Conservation (phyloP, 1,140 invertebrate genomes). For the Pissodes strobi region DNA sequence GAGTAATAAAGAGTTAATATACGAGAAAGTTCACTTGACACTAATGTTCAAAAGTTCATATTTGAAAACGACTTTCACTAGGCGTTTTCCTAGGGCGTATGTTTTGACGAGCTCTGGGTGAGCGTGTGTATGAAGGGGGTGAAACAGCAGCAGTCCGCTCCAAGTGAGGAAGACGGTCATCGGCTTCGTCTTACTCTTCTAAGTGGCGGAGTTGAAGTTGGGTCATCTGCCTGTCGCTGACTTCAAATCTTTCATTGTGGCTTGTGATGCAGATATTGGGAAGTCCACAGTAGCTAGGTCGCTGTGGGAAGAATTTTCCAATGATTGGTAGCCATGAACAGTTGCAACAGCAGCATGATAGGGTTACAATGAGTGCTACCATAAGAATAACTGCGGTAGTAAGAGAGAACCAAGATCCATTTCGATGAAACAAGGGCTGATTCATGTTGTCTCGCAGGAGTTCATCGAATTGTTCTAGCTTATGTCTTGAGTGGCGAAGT, state of each 20-base stretch:
- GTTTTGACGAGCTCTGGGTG: no score
- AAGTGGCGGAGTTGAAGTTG: background rate
- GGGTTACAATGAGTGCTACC: background rate
- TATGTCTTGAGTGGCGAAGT: background rate
- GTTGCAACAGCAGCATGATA: background rate
- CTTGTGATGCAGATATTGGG: no score
- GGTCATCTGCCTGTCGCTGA: background rate
- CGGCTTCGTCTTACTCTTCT: background rate
- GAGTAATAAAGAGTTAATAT: no score
- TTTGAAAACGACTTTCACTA: no score
- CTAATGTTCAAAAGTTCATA: no score
- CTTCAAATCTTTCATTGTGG: background rate
- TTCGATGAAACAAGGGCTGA: no score
- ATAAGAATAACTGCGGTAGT: background rate
- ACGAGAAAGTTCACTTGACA: no score
- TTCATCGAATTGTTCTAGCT: background rate
- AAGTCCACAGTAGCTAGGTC: background rate
- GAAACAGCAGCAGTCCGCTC: no score
- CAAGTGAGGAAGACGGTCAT: no score
- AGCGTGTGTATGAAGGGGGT: no score
- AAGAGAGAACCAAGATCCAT: background rate
- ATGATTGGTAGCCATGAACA: constrained; percentile 1
- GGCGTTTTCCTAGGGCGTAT: no score
- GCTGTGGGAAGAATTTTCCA: background rate
- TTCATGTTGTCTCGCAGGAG: background rate